These are phyloP conservation scores for Monochamus saltuarius DNA, from an alignment of 1,140 invertebrate genomes.

Conservation along the genomic window DNA sequence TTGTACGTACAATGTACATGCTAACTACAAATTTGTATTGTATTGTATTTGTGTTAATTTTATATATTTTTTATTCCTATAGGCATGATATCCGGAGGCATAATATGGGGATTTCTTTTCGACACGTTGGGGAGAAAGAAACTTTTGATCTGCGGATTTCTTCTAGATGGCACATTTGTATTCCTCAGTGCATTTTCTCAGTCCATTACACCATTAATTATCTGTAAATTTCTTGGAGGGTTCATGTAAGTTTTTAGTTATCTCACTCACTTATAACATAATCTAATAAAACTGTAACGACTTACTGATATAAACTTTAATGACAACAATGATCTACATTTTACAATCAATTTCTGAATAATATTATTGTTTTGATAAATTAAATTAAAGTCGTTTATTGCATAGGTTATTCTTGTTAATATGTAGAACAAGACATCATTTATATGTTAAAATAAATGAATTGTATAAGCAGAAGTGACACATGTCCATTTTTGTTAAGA, in stretches of 20 bases:
- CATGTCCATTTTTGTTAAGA: too few relatives aligned
- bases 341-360: background rate
- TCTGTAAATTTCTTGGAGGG: constrained; percentile 71
- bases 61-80: constrained; percentile 24
- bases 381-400: background rate
- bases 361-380: background rate
- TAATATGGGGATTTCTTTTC: constrained; percentile 80
- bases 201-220: constrained; percentile 66
- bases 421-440: too few relatives aligned
- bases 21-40: too few relatives aligned
- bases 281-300: background rate
- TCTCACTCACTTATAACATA: background rate
- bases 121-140: constrained; percentile 74
- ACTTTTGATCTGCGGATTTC: constrained; percentile 70
- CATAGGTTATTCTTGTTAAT: background rate
- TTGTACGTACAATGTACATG: too few relatives aligned
- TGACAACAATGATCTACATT: background rate
- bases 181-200: constrained; percentile 69
- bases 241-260: constrained; percentile 31
- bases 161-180: constrained; percentile 68
- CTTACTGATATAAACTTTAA: background rate
- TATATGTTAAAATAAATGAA: too few relatives aligned
- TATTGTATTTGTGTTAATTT: too few relatives aligned
- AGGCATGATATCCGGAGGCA: constrained; percentile 59
- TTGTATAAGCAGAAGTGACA: too few relatives aligned